Evolutionary conservation across 2,113 vertebrate species (phyloP), one percentile per base, ranked within the genome.

Genomic region (Atrichornis clamosus): DNA sequence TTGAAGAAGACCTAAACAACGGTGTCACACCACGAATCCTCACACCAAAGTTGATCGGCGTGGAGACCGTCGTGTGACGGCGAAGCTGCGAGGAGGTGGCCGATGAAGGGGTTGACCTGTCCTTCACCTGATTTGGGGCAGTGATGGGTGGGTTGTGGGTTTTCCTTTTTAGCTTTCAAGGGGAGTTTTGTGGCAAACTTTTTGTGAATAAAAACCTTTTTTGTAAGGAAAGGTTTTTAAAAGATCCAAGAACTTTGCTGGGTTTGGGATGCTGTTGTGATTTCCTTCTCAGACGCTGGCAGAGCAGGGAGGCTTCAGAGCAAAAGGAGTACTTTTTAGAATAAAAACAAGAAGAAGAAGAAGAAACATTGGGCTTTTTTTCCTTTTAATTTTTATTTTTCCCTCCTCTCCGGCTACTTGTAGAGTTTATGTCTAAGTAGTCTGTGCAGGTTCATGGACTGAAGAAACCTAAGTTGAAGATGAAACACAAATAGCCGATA

Each of bases 1-100:
- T 99, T 0, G 99, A 99, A 96, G 99, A 99, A 97, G 99, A 99
- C 97, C 98, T 99, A 49, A 99, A 99, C 98, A 99, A 98, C 1
- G 99, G 99, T 13, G 98, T 99, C 89, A 99, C 99, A 15, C 99
- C 99, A 0, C 98, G 99, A 72, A 99, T 99, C 97, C 99, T 99
- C 82, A 99, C 98, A 7, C 99, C 99, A 97, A 99, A 99, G 98
- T 96, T 99, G 77, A 98, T 97, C 3, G 99, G 99, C 13, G 98
- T 99, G 28, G 99, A 99, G 97, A 99, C 99, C 1, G 94, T 99
- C 0, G 99, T 99, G 97, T 99, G 98, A 98, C 0, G 0, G 74
- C 12, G 1, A 42, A 56, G 69, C 77, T 82, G 70, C 0, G 1
- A 84, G 35, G 39, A 56, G 15, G 33, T 1, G 2, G 24, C 52